These are phyloP conservation scores for Papilio dardanus DNA, from an alignment of 1,140 invertebrate genomes.

Conservation along the genomic window DNA sequence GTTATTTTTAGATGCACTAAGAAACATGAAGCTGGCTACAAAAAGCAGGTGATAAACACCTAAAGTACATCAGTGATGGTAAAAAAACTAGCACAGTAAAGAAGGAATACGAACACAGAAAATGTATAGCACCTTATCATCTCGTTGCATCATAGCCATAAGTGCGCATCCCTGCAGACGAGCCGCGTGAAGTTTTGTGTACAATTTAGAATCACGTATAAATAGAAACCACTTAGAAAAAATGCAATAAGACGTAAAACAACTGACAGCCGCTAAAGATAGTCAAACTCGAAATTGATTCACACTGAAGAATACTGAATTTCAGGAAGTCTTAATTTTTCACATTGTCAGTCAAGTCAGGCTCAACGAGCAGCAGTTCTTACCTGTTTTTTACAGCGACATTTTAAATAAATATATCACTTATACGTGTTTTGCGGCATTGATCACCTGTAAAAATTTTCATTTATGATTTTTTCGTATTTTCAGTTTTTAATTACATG, in stretches of 20 bases:
- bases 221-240: slow-evolving; percentile 52
- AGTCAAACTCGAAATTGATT: slow-evolving; percentile 63
- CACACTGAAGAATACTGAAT: slow-evolving; percentile 61
- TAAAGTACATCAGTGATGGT: neutral
- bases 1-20: slow-evolving; percentile 16
- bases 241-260: slow-evolving; percentile 76
- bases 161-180: slow-evolving; percentile 68
- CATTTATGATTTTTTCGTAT: slow-evolving; percentile 62
- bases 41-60: slow-evolving; percentile 1
- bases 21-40: neutral
- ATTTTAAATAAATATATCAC: slow-evolving; percentile 57
- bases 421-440: slow-evolving; percentile 60
- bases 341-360: slow-evolving; percentile 4
- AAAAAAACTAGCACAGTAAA: slow-evolving; percentile 47
- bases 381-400: slow-evolving; percentile 68
- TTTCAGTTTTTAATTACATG: slow-evolving; percentile 57
- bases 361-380: slow-evolving; percentile 39
- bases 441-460: slow-evolving; percentile 67
- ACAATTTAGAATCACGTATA: slow-evolving; percentile 58
- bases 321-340: slow-evolving; percentile 42
- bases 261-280: slow-evolving; percentile 78
- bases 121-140: slow-evolving; percentile 75
- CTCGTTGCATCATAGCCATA: slow-evolving; percentile 77
- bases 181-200: slow-evolving; percentile 68
- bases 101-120: slow-evolving; percentile 49